These are phyloP conservation scores for Aricia agestis DNA, from an alignment of 1,140 invertebrate genomes.

Conservation along the genomic window DNA sequence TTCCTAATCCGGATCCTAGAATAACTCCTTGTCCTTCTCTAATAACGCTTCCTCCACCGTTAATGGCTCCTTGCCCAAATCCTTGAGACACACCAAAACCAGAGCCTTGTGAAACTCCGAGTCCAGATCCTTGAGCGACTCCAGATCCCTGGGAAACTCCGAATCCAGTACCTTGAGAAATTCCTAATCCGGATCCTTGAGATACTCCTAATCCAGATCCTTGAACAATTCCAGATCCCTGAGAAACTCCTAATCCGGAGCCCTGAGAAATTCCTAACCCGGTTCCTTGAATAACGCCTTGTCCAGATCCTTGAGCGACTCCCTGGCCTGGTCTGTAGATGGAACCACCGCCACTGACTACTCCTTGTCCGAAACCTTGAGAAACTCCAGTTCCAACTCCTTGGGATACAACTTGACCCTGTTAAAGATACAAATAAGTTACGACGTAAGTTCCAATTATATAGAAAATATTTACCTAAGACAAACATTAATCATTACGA, in stretches of 20 bases:
- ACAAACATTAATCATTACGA: no score
- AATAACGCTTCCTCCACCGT: not conserved
- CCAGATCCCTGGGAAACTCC: slow-evolving; percentile 22
- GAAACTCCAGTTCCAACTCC: slow-evolving; percentile 4
- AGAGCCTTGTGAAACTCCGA: not conserved
- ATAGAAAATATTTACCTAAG: no score
- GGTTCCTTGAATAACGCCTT: slow-evolving; percentile 9
- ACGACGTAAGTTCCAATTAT: not conserved
- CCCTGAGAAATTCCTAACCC: slow-evolving; percentile 20
- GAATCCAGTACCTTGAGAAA: slow-evolving; percentile 27
- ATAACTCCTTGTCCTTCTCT: slow-evolving; percentile 22
- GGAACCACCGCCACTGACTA: slow-evolving; percentile 24
- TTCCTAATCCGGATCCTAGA: slow-evolving; percentile 30
- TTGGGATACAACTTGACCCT: slow-evolving; percentile 21
- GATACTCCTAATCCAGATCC: slow-evolving; percentile 19
- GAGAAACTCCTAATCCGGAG: slow-evolving; percentile 22
- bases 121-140: not conserved
- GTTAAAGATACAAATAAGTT: slow-evolving; percentile 11
- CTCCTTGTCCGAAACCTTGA: slow-evolving; percentile 23
- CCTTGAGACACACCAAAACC: slow-evolving; percentile 19
- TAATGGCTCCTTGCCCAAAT: slow-evolving; percentile 19
- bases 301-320: slow-evolving; percentile 21
- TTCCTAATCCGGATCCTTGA: slow-evolving; percentile 26
- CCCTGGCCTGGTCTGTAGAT: slow-evolving; percentile 29
- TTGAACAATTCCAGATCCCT: slow-evolving; percentile 24